phyloP scores from a whole-genome alignment of 2,797 vertebrate species.

The Agapornis canus region DNA sequence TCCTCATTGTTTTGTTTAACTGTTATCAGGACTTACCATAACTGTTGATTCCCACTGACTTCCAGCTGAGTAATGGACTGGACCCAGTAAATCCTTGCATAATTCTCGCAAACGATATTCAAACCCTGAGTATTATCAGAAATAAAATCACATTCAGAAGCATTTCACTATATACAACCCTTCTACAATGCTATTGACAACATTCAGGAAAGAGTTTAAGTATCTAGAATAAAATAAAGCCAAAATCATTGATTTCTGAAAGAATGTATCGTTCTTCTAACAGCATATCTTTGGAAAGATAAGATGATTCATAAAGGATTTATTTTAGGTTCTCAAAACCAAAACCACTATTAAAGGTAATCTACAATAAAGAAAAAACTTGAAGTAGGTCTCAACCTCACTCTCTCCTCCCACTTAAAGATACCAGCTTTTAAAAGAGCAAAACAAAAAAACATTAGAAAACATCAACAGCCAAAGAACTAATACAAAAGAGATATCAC shows the following conservation, averaged over 20 bases:
- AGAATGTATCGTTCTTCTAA: not conserved
- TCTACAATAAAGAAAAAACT: not conserved
- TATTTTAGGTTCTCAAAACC: not conserved
- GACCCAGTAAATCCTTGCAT: constrained; percentile 95
- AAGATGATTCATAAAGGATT: not conserved
- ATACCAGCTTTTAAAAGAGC: not conserved
- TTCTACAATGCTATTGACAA: not conserved
- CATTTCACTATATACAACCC: not conserved
- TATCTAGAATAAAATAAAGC: not conserved
- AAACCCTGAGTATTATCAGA: constrained; percentile 81
- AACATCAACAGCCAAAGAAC: not conserved
- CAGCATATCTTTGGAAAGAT: not conserved
- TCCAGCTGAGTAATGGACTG: constrained; percentile 90
- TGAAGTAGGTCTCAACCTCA: not conserved
- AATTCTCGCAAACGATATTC: constrained; percentile 93
- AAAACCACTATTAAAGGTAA: not conserved
- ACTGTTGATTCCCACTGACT: constrained; percentile 92
- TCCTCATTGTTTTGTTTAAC: not conserved
- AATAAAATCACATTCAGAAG: not conserved
- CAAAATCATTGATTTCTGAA: not conserved
- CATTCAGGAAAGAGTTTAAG: not conserved
- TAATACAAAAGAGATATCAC: not conserved
- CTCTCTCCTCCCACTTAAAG: not conserved
- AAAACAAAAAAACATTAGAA: not conserved
- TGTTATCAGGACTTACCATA: constrained; percentile 80